Conservation (phyloP, 2,113 vertebrate genomes). For the Pseudopodoces humilis region DNA sequence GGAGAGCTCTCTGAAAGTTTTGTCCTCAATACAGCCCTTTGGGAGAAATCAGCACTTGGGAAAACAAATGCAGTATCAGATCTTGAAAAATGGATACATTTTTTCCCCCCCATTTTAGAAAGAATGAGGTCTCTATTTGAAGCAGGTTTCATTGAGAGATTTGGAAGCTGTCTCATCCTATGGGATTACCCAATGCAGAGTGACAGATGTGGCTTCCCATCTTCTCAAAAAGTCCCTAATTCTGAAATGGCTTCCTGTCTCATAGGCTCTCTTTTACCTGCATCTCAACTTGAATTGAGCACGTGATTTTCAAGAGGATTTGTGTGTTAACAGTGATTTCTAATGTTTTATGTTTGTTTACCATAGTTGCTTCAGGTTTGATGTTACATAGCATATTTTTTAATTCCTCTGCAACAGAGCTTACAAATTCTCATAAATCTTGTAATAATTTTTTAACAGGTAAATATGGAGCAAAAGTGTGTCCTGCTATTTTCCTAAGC, state of each 20-base stretch:
- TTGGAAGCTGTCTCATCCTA: neutral
- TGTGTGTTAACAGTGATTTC: neutral
- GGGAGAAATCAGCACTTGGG: neutral
- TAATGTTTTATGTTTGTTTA: neutral
- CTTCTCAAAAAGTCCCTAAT: neutral
- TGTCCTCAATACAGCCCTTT: neutral
- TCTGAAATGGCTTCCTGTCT: neutral
- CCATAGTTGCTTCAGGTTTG: neutral
- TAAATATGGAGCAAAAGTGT: constrained; percentile 85
- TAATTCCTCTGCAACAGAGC: neutral
- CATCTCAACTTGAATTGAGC: neutral
- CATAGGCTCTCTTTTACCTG: neutral
- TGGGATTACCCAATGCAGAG: neutral
- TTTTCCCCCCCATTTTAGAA: neutral
- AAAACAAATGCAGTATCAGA: neutral
- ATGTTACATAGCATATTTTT: neutral
- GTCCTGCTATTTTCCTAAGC: constrained; percentile 81
- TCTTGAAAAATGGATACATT: neutral
- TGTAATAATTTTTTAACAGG: constrained; percentile 72
- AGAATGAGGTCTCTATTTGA: neutral
- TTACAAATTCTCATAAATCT: neutral
- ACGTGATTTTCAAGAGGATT: neutral
- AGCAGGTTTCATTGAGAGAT: neutral
- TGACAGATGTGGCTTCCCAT: neutral
- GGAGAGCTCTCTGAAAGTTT: neutral